These are phyloP conservation scores for Prosapia bicincta DNA, from an alignment of 2,888 invertebrate genomes.

Conservation along the genomic window DNA sequence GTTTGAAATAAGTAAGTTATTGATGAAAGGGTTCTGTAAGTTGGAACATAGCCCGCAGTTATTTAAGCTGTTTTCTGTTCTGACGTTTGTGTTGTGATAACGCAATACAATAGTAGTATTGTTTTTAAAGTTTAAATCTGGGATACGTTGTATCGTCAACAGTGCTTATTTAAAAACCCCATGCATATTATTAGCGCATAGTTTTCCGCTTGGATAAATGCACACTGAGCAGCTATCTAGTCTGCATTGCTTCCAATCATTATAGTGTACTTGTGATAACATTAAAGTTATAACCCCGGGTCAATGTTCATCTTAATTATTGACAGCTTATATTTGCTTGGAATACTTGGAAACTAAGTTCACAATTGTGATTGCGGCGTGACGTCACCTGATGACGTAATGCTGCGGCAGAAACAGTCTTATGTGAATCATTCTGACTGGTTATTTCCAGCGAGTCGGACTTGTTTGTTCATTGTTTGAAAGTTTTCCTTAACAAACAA, in stretches of 20 bases:
- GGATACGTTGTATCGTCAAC: background rate
- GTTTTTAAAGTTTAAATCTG: background rate
- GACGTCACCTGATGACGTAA: background rate
- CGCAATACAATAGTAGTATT: background rate
- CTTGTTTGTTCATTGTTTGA: background rate
- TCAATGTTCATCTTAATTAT: background rate
- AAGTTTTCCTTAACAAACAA: background rate
- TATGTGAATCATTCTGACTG: background rate
- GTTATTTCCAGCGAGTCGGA: background rate
- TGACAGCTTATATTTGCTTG: background rate
- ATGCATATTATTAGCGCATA: no score
- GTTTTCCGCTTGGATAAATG: no score
- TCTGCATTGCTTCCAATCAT: background rate
- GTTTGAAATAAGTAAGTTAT: no score
- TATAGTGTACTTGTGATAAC: background rate
- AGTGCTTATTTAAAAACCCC: no score
- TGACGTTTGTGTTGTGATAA: no score
- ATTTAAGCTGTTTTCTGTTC: no score
- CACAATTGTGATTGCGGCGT: background rate
- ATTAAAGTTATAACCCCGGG: background rate
- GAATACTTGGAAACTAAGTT: background rate
- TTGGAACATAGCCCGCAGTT: no score
- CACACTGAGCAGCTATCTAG: no score
- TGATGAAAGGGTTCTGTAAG: no score
- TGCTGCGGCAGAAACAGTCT: background rate